A percentile compares a stretch with the other conserved stretches of the same genome.
Evolutionary conservation across 2,888 invertebrate species (phyloP).

Genomic region (Oeneis ivallda): DNA sequence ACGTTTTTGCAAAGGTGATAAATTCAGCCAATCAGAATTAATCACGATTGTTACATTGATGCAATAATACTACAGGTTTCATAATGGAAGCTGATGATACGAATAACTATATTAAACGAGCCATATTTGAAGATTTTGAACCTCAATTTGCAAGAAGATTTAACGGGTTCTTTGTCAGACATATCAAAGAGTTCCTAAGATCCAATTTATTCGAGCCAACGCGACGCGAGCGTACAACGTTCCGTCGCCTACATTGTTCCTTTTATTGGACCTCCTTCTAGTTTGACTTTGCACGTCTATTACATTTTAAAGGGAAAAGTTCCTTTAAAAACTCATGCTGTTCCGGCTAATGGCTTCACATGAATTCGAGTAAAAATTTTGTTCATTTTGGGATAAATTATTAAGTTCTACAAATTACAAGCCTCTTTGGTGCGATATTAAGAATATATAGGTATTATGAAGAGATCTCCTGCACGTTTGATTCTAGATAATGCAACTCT

Average conservation of each 20-base stretch:
- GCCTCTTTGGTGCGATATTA: no score
- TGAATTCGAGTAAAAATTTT: not conserved
- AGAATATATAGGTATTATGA: no score
- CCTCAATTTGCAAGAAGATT: slow-evolving; percentile 1
- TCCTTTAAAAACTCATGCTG: not conserved
- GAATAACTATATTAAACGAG: not conserved
- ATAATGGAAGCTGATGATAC: not conserved
- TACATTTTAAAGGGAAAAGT: slow-evolving; percentile 14
- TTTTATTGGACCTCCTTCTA: slow-evolving; percentile 10
- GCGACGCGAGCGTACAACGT: slow-evolving; percentile 5
- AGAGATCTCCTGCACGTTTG: no score
- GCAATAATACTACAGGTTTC: no score
- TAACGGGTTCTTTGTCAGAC: slow-evolving; percentile 3
- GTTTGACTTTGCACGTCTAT: slow-evolving; percentile 22
- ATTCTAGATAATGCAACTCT: no score
- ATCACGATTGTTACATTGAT: no score
- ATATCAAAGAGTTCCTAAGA: slow-evolving; percentile 16
- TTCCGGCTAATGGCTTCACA: not conserved
- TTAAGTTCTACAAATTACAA: no score
- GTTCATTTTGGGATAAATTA: slow-evolving; percentile 7
- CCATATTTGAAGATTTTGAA: not conserved
- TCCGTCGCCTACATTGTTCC: not conserved
- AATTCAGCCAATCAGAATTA: no score
- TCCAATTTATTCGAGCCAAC: slow-evolving; percentile 12
- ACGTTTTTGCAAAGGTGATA: no score